Base-by-base conservation (phyloP, 1,140 invertebrate genomes). In the Cherax destructor region DNA sequence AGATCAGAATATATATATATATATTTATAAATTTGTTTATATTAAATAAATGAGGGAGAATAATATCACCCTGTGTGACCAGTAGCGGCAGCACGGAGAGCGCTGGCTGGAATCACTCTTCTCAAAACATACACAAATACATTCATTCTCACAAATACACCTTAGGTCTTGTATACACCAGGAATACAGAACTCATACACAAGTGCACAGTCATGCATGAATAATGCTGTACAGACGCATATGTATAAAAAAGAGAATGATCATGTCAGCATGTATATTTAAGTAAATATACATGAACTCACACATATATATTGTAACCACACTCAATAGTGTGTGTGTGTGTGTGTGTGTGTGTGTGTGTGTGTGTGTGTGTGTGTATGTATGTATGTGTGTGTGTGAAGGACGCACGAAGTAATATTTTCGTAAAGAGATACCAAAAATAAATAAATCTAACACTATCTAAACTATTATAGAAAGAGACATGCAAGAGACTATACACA, bases 371-470 rank as follows among this genome's bases (percentile, higher is more conserved):
- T 56, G 21, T 52, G 41, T 79, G 61, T 52, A 21, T 79, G 77
- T 79, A 47, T 79, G 77, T 21, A 0, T 4, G 52, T 56, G 9
- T 4, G 6, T 3, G 3, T 9, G 6, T 0, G 6, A 13, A 13
- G 52, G 52, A 13, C 9, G 52, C 52, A 9, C 52, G 52, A 65
- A 21, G 18, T 11, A 21, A 59, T n/a, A 16, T 13, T 76, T 76
- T 72, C 61, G 47, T 76, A 76, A 10, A 87, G 59, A 81, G 77
- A 88, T 79, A 41, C 77, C 78, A 77, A 88, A 88, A 88, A 88
- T 80, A 65, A 80, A 88, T 80, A 65, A 80, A 88, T 80, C 61
- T 77, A 65, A 88, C 52, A 77, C 77, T 88, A 80, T 80, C 76
- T 88, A 88, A 79, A 80, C 13, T 56, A 9, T 76, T 80, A 88